A percentile compares a stretch with the other conserved stretches of the same genome.
phyloP scores from a whole-genome alignment of 2,113 vertebrate species.

The Ifrita kowaldi region DNA sequence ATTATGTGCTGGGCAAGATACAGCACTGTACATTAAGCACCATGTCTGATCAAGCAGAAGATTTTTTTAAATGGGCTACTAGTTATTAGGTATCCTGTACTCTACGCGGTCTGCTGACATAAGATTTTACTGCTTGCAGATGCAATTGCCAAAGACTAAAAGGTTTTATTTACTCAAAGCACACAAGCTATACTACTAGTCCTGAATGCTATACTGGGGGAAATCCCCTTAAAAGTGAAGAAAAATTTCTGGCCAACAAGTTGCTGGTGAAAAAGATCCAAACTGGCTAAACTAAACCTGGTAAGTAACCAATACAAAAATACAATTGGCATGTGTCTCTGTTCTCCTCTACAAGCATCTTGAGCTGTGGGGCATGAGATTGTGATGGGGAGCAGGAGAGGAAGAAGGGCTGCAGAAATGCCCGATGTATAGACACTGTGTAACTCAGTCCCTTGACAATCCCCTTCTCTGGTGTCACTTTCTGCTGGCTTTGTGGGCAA shows the following conservation, averaged over 20 bases:
- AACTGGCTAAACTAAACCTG: neutral
- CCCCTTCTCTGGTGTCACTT: neutral
- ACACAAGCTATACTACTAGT: neutral
- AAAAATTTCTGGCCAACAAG: neutral
- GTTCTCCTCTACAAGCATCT: neutral
- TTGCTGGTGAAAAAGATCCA: neutral
- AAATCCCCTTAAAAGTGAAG: neutral
- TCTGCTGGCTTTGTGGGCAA: neutral
- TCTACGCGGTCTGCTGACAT: neutral
- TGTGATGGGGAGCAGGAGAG: neutral
- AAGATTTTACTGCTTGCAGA: constrained; percentile 18
- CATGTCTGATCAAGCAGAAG: constrained; percentile 19
- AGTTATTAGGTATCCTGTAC: constrained; percentile 4
- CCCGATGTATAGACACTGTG: fast-evolving
- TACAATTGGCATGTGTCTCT: neutral
- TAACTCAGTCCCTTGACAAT: neutral
- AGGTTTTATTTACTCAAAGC: constrained; percentile 48
- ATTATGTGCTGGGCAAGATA: constrained; percentile 16
- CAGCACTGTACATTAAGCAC: neutral
- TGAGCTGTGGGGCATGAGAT: neutral
- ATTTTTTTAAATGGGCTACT: neutral
- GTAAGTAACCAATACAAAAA: neutral
- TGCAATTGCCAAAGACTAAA: constrained; percentile 50
- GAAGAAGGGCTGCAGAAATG: neutral
- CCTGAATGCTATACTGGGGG: neutral